Base-by-base conservation (phyloP, 2,113 vertebrate species). In the Pseudorasbora parva region DNA sequence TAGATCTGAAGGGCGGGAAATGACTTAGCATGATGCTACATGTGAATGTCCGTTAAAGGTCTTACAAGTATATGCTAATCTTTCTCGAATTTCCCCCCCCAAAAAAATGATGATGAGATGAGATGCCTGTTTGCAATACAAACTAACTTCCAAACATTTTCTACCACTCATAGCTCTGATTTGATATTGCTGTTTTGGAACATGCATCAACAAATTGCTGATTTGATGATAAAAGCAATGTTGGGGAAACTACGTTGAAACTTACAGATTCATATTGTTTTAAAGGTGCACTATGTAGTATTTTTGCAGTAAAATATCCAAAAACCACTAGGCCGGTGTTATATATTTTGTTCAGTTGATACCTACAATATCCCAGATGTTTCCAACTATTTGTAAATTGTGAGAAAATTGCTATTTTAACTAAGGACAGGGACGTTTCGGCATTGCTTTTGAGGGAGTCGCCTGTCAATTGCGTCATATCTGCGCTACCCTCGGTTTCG, bases 21-120 rank as follows among this genome's bases (percentile, higher is more conserved):
- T 85, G 77, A 87, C 23, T 47, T 41, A 27, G 56, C 66, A 54
- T 78, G 68, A 56, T 73, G 37, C 14, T 47, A 30, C 25, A 47
- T 25, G 49, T 17, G 49, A 57, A 33, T n/a, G 51, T 57, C 45
- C 37, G 27, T 45, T 33, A 54, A 19, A 62, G 59, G 68, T 68
- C 62, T 54, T 27, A 77, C 57, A 78, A 25, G 15, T 81, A 21
- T 60, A 9, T 27, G 69, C 69, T 85, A 85, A 87, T 85, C 83
- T 8, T 37, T 37, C 19, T n/a, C 27, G 1, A 10, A 21, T 41
- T 21, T 21, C 54, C 21, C 17, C 5, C 8, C n/a, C n/a, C n/a
- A n/a, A n/a, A n/a, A n/a, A n/a, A n/a, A n/a, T n/a, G n/a, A n/a
- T 7, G 41, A 75, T 54, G 47, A 33, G 41, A 75, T 54, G 47